Percentiles rank a stretch among this genome's conserved stretches.
Evolutionary conservation across 2,797 vertebrate genomes (phyloP).

Genomic region (Mormyrops attenuatus): DNA sequence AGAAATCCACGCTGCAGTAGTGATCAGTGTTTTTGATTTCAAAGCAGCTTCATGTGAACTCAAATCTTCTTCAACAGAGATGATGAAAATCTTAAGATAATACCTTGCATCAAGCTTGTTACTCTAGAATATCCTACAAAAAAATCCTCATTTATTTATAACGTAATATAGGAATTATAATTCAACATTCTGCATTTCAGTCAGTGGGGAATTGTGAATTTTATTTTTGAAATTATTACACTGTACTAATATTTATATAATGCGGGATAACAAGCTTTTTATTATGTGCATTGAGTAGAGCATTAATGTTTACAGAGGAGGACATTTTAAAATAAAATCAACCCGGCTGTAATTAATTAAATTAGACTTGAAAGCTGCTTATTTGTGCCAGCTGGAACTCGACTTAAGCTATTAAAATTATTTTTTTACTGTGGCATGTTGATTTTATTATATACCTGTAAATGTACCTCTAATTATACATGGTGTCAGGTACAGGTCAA

Average conservation of each 20-base stretch:
- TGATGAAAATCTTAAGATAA: neutral
- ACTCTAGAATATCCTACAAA: neutral
- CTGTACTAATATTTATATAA: constrained; percentile 2
- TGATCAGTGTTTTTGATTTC: neutral
- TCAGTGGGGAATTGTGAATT: neutral
- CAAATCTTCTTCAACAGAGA: neutral
- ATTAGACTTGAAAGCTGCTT: neutral
- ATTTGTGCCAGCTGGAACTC: neutral
- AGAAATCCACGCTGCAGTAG: neutral
- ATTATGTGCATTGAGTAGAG: neutral
- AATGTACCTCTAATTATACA: constrained; percentile 5
- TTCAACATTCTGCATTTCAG: neutral
- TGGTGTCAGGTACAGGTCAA: neutral
- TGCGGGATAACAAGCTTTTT: neutral
- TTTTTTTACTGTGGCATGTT: neutral
- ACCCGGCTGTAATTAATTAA: neutral
- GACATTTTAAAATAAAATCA: neutral
- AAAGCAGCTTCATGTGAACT: neutral
- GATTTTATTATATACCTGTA: neutral
- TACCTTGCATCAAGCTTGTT: neutral
- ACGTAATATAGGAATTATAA: neutral
- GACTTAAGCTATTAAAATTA: neutral
- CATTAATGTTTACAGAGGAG: neutral
- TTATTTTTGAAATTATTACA: neutral
- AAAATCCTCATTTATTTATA: neutral